phyloP scores from a whole-genome alignment of 2,113 vertebrate species.

The Callocephalon fimbriatum region DNA sequence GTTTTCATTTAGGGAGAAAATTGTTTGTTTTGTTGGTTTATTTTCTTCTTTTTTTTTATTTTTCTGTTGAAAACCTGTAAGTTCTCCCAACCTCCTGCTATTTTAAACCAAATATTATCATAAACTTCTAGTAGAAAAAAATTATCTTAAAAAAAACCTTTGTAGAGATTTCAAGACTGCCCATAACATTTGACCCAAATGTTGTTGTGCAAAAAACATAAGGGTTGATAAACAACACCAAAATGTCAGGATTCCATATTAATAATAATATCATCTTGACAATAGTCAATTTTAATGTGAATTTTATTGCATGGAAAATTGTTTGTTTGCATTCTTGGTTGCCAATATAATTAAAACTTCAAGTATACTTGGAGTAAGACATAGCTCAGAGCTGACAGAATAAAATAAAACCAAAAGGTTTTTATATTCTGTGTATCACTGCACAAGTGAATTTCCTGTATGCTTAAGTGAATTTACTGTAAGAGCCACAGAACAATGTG shows the following conservation, averaged over 20 bases:
- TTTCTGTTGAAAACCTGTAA: not conserved
- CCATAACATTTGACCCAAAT: not conserved
- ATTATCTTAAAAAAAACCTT: not conserved
- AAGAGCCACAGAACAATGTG: not conserved
- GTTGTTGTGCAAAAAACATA: not conserved
- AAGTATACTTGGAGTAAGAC: not conserved
- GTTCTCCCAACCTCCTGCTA: not conserved
- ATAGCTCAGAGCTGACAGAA: not conserved
- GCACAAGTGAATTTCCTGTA: not conserved
- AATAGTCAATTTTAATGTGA: not conserved
- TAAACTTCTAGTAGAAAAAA: not conserved
- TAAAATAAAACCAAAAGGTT: not conserved
- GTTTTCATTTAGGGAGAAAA: not conserved
- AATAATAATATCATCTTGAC: not conserved
- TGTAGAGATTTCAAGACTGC: not conserved
- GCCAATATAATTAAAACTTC: not conserved
- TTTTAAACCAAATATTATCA: not conserved
- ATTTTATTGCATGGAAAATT: not conserved
- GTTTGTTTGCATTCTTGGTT: not conserved
- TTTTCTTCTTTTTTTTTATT: not conserved
- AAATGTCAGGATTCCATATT: not conserved
- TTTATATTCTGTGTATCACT: not conserved
- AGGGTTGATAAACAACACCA: not conserved
- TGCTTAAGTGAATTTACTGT: not conserved
- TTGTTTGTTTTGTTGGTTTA: not conserved